Conservation (phyloP, 37 sponge, comb jelly and placozoan genomes). For the Mnemiopsis leidyi region DNA sequence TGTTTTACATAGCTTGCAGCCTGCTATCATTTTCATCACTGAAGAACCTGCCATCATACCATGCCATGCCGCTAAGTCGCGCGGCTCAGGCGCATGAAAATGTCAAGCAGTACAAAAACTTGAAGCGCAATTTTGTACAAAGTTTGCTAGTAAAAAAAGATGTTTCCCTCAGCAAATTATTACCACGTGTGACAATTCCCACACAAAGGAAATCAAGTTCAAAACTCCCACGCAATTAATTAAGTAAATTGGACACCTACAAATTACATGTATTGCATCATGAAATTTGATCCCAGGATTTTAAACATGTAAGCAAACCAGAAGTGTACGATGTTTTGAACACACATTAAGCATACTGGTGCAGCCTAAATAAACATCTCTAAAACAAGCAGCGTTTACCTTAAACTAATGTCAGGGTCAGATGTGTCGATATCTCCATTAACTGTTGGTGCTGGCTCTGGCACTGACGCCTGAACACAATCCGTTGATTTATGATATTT, state of each 20-base stretch:
- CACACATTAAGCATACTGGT: not conserved
- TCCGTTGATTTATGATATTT: too few species aligned
- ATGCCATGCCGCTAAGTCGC: too few species aligned
- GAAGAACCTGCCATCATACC: too few species aligned
- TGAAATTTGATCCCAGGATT: not conserved
- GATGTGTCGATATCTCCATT: not conserved
- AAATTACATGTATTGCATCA: not conserved
- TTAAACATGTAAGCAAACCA: not conserved
- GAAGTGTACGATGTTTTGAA: too few species aligned
- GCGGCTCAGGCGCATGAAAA: not conserved
- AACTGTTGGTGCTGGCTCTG: not conserved
- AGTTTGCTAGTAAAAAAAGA: constrained; percentile 54
- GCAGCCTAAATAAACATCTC: too few species aligned
- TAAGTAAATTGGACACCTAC: not conserved
- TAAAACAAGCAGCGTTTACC: not conserved
- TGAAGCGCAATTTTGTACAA: not conserved
- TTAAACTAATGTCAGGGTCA: not conserved
- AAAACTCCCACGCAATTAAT: not conserved
- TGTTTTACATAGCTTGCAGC: too few species aligned
- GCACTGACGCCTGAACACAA: not conserved
- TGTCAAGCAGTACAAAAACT: not conserved
- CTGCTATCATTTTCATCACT: too few species aligned
- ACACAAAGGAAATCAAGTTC: not conserved
- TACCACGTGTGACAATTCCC: not conserved
- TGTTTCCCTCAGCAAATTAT: not conserved